These are phyloP conservation scores for Caerostris extrusa DNA, from an alignment of 1,140 invertebrate genomes.

Conservation along the genomic window DNA sequence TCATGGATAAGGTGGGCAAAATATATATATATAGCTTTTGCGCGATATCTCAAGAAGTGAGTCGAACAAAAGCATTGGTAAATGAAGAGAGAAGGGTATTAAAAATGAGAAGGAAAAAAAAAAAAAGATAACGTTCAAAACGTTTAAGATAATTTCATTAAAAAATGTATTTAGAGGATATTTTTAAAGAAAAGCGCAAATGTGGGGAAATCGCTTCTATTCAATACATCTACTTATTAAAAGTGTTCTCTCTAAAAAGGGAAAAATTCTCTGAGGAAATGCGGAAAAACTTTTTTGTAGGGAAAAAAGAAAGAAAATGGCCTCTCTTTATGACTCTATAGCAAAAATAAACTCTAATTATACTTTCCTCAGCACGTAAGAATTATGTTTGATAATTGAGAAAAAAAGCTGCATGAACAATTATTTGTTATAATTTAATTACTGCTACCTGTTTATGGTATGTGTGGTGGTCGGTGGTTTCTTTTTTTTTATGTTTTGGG, in stretches of 20 bases:
- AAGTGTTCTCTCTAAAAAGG: neutral
- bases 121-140: neutral
- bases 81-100: conserved; percentile 10
- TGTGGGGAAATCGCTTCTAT: conserved; percentile 4
- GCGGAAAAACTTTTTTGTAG: neutral
- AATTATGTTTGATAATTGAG: conserved; percentile 63
- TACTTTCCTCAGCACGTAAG: conserved; percentile 1
- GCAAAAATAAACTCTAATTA: conserved; percentile 46
- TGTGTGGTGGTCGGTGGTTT: conserved; percentile 7
- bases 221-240: conserved; percentile 23
- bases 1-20: neutral
- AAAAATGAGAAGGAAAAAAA: neutral
- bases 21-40: neutral
- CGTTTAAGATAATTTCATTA: conserved; percentile 31
- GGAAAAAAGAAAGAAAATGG: too few species aligned
- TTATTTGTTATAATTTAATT: conserved; percentile 48
- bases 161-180: conserved; percentile 19
- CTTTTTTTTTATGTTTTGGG: neutral
- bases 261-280: neutral
- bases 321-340: neutral
- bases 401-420: neutral
- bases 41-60: neutral
- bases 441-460: conserved; percentile 35
- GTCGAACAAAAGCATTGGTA: neutral
- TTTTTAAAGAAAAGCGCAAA: conserved; percentile 19